These are phyloP conservation scores for Acanthosoma haemorrhoidale DNA, from an alignment of 2,888 invertebrate genomes.

Conservation along the genomic window DNA sequence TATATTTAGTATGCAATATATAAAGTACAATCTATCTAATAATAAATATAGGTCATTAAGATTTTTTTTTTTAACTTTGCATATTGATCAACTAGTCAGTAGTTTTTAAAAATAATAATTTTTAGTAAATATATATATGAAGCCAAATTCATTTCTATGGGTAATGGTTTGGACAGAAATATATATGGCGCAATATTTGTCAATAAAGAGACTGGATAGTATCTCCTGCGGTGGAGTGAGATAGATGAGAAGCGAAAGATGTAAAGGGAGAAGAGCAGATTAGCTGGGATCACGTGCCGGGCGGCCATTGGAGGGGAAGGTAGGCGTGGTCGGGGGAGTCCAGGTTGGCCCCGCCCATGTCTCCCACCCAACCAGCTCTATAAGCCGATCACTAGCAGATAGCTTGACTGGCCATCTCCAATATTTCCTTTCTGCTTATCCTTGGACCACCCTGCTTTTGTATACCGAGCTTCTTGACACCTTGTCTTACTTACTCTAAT, in stretches of 20 bases:
- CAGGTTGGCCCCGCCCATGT: background rate
- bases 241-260: background rate
- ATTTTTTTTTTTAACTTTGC: too few species aligned
- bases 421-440: conserved; percentile 13
- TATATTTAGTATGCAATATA: too few species aligned
- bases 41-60: too few species aligned
- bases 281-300: background rate
- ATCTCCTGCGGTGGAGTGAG: conserved; percentile 10
- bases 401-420: background rate
- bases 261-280: conserved; percentile 1
- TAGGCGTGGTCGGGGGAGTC: background rate
- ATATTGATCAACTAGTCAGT: too few species aligned
- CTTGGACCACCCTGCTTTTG: background rate
- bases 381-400: conserved; percentile 15
- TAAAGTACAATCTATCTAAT: too few species aligned
- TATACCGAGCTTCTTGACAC: background rate
- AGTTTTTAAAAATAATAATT: too few species aligned
- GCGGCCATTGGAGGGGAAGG: background rate
- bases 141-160: too few species aligned
- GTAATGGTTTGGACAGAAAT: too few species aligned
- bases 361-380: background rate
- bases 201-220: background rate
- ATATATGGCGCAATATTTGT: conserved; percentile 1
- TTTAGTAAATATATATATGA: too few species aligned
- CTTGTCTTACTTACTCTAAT: background rate